Evolutionary conservation across 2,113 vertebrate genomes (phyloP), one percentile per base, ranked within the genome.

Genomic region (Motacilla alba): DNA sequence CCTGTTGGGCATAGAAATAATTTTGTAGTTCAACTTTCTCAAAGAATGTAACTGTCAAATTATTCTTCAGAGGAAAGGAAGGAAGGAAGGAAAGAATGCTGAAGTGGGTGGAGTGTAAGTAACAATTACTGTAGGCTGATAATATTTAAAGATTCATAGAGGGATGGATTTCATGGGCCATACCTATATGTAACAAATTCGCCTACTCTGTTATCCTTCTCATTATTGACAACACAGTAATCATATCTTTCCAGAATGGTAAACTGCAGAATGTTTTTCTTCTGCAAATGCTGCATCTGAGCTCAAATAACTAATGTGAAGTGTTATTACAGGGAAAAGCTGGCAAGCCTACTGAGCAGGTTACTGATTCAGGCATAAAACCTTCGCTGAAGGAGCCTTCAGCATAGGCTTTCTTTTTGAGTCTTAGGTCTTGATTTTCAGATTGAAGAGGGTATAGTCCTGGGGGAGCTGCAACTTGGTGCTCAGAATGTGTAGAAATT

Each of bases 81-180:
- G 70, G 82, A 95, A 91, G 79, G 82, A 95, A 91, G 78, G 78
- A 94, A 95, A 89, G 76, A 86, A 89, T 37, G 73, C 80, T 90
- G 79, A 94, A 92, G 95, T 96, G 56, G 88, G 93, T 94, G 80
- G 60, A 93, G 90, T 94, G 76, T 90, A 96, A 95, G 72, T 96
- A 94, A 95, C 68, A 95, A 95, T 93, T 95, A 95, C 70, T 37
- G 95, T 91, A 90, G 90, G 85, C 76, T 93, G 88, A 83, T 88
- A 95, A 95, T 96, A 78, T 90, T 92, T 90, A 86, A 93, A 87
- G 95, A 96, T 86, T 83, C 92, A 90, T 56, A 72, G 53, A 92
- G 47, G 77, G 90, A 92, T 93, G 80, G 50, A 87, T 96, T 94
- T 95, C 95, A 73, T 46, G 76, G 95, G 80, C 88, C 86, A 92